Base-by-base conservation (phyloP, 2,797 vertebrate genomes). In the Mormyrops boulengeri region DNA sequence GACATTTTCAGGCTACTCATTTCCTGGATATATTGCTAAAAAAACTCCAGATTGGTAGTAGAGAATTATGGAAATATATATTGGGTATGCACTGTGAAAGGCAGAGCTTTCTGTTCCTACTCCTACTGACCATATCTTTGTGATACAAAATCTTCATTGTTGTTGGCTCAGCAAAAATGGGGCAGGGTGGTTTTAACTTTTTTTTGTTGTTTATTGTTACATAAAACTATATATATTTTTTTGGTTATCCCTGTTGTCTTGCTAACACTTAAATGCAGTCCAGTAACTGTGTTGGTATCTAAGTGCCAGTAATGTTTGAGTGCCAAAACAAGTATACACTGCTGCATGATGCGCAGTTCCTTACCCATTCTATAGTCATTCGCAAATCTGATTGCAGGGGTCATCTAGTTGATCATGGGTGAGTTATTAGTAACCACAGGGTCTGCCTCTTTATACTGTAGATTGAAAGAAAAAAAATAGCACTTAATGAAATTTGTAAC, bases 161-260 rank as follows among this genome's bases (percentile, higher is more conserved):
- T 85, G 82, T 26, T 47, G n/a, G 44, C 82, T 50, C 82, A 85
- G 82, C 82, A 85, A 26, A 84, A 85, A 85, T 85, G 8, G 26
- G 82, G 11, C 9, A 22, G 47, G 41, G 8, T 85, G 41, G 41
- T 50, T 47, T 84, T 22, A n/a, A 44, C 41, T 11, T 47, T 34
- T 41, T 80, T 2, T 80, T 60, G 55, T 60, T 60, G n/a, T 62
- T 22, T 60, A 44, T 69, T 17, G 12, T 2, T 69, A 34, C 11
- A 9, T 26, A 11, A 62, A 62, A 62, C n/a, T 9, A 2, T 57
- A 19, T n/a, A 12, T 57, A 14, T 55, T n/a, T 7, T 62, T 30
- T 66, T 26, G 8, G 60, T 30, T 66, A 26, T 60, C 60, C 9
- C 60, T 26, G 60, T 30, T 69, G 26, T 69, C 62, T 69, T 12